A percentile compares a stretch with the other conserved stretches of the same genome.
Conservation (phyloP, 2,797 vertebrate species). For the Nothura maculosa region DNA sequence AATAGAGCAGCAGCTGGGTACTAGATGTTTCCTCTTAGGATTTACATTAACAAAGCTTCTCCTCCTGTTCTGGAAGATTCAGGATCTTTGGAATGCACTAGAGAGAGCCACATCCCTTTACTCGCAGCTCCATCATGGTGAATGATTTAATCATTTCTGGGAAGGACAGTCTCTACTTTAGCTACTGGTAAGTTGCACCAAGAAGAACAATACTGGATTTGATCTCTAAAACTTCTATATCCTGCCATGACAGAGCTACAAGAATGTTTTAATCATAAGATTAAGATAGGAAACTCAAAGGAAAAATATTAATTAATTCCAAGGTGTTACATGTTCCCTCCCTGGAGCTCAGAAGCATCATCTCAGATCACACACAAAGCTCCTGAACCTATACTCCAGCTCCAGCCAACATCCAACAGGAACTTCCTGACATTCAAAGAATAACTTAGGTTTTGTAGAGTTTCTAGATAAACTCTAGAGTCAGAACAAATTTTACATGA, state of each 20-base stretch:
- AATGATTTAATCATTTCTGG: background rate
- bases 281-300: background rate
- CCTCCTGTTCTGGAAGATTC: background rate
- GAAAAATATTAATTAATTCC: background rate
- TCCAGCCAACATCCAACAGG: background rate
- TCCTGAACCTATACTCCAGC: background rate
- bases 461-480: background rate
- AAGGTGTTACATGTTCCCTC: fast-evolving
- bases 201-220: background rate
- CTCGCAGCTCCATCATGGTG: background rate
- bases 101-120: background rate
- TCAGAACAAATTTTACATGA: background rate
- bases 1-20: background rate
- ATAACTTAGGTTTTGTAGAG: background rate
- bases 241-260: background rate
- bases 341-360: fast-evolving
- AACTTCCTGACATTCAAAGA: background rate
- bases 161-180: background rate
- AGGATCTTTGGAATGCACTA: fast-evolving
- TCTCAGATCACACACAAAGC: background rate
- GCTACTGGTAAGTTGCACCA: background rate
- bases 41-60: background rate
- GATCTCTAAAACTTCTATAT: background rate
- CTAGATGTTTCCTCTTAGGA: conserved; percentile 1
- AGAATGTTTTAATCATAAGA: background rate